Evolutionary conservation across 2,797 vertebrate species (phyloP).

Genomic region (Platyrinchus mystaceus): DNA sequence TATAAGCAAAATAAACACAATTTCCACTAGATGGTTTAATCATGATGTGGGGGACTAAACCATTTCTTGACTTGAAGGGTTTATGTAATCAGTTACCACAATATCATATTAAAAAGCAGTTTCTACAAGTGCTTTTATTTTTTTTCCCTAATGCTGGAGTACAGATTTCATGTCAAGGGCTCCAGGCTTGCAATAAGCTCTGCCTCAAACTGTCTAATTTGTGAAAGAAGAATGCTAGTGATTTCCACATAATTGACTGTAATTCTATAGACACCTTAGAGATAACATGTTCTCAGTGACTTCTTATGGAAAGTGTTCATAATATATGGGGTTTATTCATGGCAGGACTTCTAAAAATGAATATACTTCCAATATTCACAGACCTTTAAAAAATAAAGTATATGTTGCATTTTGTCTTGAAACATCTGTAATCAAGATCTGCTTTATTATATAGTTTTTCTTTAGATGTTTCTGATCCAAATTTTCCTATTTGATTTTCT

Average conservation of each 20-base stretch:
- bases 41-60: constrained; percentile 17
- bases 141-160: not conserved
- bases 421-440: not conserved
- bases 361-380: not conserved
- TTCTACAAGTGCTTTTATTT: constrained; percentile 27
- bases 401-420: not conserved
- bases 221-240: not conserved
- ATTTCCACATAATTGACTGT: constrained; percentile 18
- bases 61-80: constrained; percentile 27
- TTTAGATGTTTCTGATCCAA: not conserved
- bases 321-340: not conserved
- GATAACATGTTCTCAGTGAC: constrained; percentile 19
- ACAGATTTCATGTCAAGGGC: constrained; percentile 15
- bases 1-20: constrained; percentile 63
- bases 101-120: constrained; percentile 53
- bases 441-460: not conserved
- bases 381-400: not conserved
- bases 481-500: not conserved
- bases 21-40: constrained; percentile 38
- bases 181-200: not conserved
- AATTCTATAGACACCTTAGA: constrained; percentile 13
- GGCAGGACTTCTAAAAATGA: not conserved
- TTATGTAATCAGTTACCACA: constrained; percentile 56
- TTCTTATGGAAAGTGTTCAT: not conserved
- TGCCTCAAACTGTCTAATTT: not conserved